phyloP scores from a whole-genome alignment of 2,113 vertebrate species.

The Atherinomorus stipes region DNA sequence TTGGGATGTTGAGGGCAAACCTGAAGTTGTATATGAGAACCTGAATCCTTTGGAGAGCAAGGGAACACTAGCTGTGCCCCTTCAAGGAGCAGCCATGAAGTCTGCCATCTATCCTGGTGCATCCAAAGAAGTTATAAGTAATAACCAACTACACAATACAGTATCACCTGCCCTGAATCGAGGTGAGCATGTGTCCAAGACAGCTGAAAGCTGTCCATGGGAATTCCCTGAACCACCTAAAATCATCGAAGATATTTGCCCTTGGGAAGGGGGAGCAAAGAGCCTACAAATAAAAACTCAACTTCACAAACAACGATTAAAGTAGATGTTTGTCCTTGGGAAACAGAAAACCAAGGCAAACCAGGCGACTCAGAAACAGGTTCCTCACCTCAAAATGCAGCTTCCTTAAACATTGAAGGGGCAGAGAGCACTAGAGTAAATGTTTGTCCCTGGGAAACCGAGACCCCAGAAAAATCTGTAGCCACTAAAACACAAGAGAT shows the following conservation, averaged over 20 bases:
- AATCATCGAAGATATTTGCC: slow-evolving; percentile 50
- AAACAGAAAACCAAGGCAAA: slow-evolving; percentile 44
- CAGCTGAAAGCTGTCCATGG: slow-evolving; percentile 69
- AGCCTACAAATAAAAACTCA: slow-evolving; percentile 39
- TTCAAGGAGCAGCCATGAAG: slow-evolving; percentile 46
- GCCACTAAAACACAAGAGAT: slow-evolving; percentile 8
- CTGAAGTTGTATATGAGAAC: slow-evolving; percentile 71
- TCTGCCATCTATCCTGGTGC: slow-evolving; percentile 38
- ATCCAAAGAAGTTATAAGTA: slow-evolving; percentile 35
- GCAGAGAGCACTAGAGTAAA: slow-evolving; percentile 40
- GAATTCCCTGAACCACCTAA: slow-evolving; percentile 58
- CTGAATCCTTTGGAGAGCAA: slow-evolving; percentile 52
- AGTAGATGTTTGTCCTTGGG: slow-evolving; percentile 69
- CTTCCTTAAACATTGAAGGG: background rate
- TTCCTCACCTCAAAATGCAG: slow-evolving; percentile 51
- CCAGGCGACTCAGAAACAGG: slow-evolving; percentile 13
- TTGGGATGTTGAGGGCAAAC: slow-evolving; percentile 70
- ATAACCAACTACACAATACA: slow-evolving; percentile 21
- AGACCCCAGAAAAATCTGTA: slow-evolving; percentile 20
- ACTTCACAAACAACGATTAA: slow-evolving; percentile 63
- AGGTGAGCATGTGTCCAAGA: slow-evolving; percentile 39
- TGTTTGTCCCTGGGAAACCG: slow-evolving; percentile 63
- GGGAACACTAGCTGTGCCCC: slow-evolving; percentile 48
- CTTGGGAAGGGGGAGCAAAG: slow-evolving; percentile 60
- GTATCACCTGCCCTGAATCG: slow-evolving; percentile 22